A percentile compares a stretch with the other conserved stretches of the same genome.
These are phyloP conservation scores for Valencia hispanica DNA, from an alignment of 2,797 vertebrate genomes.

Conservation along the genomic window DNA sequence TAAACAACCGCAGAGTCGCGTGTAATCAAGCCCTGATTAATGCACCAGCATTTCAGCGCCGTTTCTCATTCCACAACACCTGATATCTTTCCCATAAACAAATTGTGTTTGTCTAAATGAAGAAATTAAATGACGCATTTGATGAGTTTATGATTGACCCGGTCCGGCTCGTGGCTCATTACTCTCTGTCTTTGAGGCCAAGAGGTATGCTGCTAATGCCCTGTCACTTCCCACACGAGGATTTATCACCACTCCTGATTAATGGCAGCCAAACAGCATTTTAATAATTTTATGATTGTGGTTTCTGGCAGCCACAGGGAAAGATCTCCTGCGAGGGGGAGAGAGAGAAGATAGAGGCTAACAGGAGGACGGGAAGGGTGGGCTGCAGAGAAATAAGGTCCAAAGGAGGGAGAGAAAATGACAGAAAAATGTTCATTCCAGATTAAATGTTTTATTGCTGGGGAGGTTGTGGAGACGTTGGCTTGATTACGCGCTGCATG, in stretches of 20 bases:
- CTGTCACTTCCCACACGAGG: slow-evolving; percentile 89
- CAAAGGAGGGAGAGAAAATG: slow-evolving; percentile 46
- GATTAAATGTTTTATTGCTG: slow-evolving; percentile 88
- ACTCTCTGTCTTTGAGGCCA: slow-evolving; percentile 91
- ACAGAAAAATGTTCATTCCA: slow-evolving; percentile 82
- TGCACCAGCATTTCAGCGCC: slow-evolving; percentile 93
- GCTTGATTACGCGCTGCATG: slow-evolving; percentile 80
- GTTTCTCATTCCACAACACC: slow-evolving; percentile 98
- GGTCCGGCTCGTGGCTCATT: slow-evolving; percentile 91
- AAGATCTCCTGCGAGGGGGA: slow-evolving; percentile 40
- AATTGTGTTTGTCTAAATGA: slow-evolving; percentile 99
- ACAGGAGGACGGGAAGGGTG: slow-evolving; percentile 40
- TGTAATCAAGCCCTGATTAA: slow-evolving; percentile 99
- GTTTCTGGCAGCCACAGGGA: slow-evolving; percentile 83
- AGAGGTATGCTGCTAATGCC: slow-evolving; percentile 93
- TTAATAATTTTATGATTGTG: slow-evolving; percentile 95
- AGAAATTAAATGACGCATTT: slow-evolving; percentile 99
- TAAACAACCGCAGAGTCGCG: slow-evolving; percentile 97
- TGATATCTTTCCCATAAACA: slow-evolving; percentile 99
- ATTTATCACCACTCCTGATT: slow-evolving; percentile 98
- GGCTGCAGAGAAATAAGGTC: slow-evolving; percentile 35
- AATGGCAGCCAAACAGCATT: slow-evolving; percentile 93
- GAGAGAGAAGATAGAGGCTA: slow-evolving; percentile 62
- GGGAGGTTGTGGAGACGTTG: slow-evolving; percentile 80
- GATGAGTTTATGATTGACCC: slow-evolving; percentile 99